These are phyloP conservation scores for Xylocampa areola DNA, from an alignment of 2,888 invertebrate genomes.

Conservation along the genomic window DNA sequence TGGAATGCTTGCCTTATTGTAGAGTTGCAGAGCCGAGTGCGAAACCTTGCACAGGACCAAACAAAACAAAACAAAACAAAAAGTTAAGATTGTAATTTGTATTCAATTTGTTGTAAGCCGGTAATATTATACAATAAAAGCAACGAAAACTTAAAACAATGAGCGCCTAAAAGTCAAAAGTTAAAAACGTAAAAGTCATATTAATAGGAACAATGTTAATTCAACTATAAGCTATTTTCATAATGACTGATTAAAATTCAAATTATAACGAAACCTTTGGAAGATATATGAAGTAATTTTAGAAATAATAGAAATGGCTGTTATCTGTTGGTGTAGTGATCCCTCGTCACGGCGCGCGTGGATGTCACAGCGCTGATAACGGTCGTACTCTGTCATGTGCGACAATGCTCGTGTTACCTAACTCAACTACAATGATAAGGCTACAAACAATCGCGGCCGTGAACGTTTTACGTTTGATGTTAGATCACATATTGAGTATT, in stretches of 20 bases:
- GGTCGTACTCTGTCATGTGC: conserved; percentile 64
- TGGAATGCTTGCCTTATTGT: conserved; percentile 27
- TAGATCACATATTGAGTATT: conserved; percentile 57
- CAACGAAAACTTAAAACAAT: conserved; percentile 20
- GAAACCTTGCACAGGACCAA: conserved; percentile 24
- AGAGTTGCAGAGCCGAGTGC: conserved; percentile 9
- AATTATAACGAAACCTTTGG: conserved; percentile 40
- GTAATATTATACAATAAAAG: conserved; percentile 16
- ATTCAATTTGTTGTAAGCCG: conserved; percentile 31
- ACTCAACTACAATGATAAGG: conserved; percentile 66
- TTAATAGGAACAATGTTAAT: conserved; percentile 24
- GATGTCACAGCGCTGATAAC: conserved; percentile 73
- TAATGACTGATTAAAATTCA: conserved; percentile 40
- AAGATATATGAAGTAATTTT: conserved; percentile 52
- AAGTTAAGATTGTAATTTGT: conserved; percentile 19
- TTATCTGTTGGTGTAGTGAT: conserved; percentile 62
- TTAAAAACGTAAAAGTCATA: conserved; percentile 15
- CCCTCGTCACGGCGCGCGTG: conserved; percentile 76
- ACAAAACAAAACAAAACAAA: conserved; percentile 31
- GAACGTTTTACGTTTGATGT: conserved; percentile 55
- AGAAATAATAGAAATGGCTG: conserved; percentile 58
- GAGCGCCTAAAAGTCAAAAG: conserved; percentile 27
- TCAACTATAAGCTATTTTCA: conserved; percentile 10
- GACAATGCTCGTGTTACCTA: conserved; percentile 70
- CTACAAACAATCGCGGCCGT: conserved; percentile 50